phyloP scores from a whole-genome alignment of 2,113 vertebrate genomes.

The Neopipo cinnamomea region DNA sequence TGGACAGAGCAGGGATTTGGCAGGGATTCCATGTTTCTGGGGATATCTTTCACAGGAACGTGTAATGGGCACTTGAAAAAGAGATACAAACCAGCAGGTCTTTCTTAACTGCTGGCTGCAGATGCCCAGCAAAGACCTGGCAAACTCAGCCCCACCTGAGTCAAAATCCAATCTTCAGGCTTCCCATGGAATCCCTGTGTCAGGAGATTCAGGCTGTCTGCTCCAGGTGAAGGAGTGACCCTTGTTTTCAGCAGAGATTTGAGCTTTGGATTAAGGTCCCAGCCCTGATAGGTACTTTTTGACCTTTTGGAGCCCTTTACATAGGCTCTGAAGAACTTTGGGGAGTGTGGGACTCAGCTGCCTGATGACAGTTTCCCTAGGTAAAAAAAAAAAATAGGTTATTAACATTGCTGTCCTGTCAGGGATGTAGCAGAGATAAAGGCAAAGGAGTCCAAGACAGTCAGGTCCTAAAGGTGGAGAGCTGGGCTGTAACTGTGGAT shows the following conservation, averaged over 20 bases:
- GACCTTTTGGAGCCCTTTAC: not conserved
- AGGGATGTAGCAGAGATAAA: not conserved
- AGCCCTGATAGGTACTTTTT: not conserved
- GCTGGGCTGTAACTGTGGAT: rapidly evolving
- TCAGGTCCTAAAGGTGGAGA: not conserved
- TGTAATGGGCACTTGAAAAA: not conserved
- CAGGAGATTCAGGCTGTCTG: not conserved
- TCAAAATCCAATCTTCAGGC: not conserved
- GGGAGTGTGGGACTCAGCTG: not conserved
- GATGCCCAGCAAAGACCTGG: not conserved
- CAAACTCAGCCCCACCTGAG: not conserved
- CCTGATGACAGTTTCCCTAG: not conserved
- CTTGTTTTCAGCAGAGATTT: not conserved
- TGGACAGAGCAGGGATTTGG: not conserved
- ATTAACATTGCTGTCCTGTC: not conserved
- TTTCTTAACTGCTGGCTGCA: not conserved
- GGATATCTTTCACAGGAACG: not conserved
- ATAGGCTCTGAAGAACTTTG: not conserved
- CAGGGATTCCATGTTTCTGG: not conserved
- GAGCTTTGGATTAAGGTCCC: not conserved
- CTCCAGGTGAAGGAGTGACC: not conserved
- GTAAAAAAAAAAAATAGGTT: not conserved
- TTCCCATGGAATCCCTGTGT: not conserved
- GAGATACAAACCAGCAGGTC: not conserved
- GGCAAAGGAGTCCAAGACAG: not conserved